A percentile compares a stretch with the other conserved stretches of the same genome.
Evolutionary conservation across 2,797 vertebrate species (phyloP).

Genomic region (Microctenopoma lineatum): DNA sequence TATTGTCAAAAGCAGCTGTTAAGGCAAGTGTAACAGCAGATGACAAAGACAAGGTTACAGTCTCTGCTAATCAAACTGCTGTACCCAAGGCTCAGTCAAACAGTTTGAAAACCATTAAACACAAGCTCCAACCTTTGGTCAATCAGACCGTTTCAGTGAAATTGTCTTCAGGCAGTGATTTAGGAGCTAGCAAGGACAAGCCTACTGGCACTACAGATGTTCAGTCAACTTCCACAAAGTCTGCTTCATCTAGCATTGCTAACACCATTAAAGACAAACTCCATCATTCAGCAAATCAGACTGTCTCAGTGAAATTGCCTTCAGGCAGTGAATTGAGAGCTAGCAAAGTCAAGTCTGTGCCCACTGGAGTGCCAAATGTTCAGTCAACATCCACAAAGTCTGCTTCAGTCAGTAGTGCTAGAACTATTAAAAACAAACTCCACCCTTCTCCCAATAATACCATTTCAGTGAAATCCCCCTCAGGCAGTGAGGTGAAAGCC

Average conservation of each 20-base stretch:
- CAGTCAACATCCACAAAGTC: constrained; percentile 32
- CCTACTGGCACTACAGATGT: neutral
- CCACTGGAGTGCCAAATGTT: constrained; percentile 38
- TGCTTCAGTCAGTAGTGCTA: constrained; percentile 28
- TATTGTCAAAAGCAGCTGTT: constrained; percentile 20
- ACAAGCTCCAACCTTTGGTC: constrained; percentile 46
- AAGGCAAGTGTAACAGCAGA: neutral
- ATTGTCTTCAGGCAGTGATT: constrained; percentile 26
- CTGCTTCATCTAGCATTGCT: neutral
- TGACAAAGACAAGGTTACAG: constrained; percentile 40
- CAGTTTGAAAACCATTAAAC: constrained; percentile 41
- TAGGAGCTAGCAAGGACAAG: neutral
- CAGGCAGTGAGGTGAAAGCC: constrained; percentile 40
- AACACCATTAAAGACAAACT: constrained; percentile 61
- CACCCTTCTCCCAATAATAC: constrained; percentile 59
- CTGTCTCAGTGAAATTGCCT: constrained; percentile 44
- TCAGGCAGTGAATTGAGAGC: constrained; percentile 43
- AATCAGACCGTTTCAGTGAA: constrained; percentile 58
- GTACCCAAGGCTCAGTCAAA: constrained; percentile 30
- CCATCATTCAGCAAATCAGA: constrained; percentile 52
- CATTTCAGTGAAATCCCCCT: constrained; percentile 44
- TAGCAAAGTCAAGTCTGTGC: constrained; percentile 55
- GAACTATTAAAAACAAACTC: constrained; percentile 60
- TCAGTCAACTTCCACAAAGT: neutral
- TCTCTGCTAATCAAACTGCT: constrained; percentile 39